Percentiles rank a stretch among this genome's conserved stretches.
Evolutionary conservation across 2,113 vertebrate species (phyloP).

Genomic region (Cichladusa arquata): DNA sequence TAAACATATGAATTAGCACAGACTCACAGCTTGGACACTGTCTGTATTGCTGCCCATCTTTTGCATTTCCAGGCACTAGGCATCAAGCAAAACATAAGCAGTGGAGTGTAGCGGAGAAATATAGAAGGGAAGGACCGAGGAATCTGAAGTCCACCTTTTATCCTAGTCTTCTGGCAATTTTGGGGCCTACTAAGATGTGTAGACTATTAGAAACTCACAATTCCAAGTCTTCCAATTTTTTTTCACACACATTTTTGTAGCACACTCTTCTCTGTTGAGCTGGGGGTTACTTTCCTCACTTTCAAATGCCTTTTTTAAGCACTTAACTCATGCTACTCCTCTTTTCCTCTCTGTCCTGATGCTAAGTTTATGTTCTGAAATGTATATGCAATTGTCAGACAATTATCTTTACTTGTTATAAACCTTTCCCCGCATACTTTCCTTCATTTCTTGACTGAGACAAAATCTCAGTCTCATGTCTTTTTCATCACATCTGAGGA

Average conservation of each 20-base stretch:
- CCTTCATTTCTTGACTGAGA: background rate
- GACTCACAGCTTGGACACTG: fast-evolving
- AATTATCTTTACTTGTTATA: slow-evolving; percentile 7
- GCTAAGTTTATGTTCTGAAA: background rate
- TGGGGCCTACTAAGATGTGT: background rate
- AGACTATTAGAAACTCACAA: background rate
- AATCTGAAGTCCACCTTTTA: background rate
- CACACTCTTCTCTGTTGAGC: background rate
- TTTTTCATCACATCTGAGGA: background rate
- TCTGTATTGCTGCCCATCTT: background rate
- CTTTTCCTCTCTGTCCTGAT: background rate
- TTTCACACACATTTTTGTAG: background rate
- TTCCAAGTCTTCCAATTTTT: background rate
- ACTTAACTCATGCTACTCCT: background rate
- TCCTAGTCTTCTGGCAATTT: background rate
- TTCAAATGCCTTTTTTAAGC: background rate
- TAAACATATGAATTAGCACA: background rate
- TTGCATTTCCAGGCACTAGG: background rate
- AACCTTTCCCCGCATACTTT: background rate
- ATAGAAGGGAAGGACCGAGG: background rate
- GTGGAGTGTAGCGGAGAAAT: background rate
- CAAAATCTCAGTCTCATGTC: background rate
- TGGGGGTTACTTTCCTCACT: background rate
- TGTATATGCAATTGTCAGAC: background rate
- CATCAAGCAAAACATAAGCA: background rate